These are phyloP conservation scores for Actinia tenebrosa DNA, from an alignment of 64 coral and sea anemone genomes.

Conservation along the genomic window DNA sequence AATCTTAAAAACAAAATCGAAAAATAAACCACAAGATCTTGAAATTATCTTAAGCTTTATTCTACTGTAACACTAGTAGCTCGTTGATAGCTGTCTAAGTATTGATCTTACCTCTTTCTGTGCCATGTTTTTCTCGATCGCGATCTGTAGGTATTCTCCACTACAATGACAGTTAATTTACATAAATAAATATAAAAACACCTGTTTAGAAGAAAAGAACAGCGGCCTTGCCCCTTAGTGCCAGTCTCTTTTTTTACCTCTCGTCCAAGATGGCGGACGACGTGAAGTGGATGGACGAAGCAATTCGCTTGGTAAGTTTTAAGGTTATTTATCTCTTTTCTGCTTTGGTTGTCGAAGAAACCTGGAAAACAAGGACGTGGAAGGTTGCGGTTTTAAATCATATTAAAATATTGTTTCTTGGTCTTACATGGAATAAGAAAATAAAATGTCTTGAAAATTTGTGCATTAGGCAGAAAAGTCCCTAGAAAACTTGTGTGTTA, in stretches of 20 bases:
- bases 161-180: background rate
- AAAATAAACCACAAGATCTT: too few relatives aligned
- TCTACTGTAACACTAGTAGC: too few relatives aligned
- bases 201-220: background rate
- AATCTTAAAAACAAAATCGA: too few relatives aligned
- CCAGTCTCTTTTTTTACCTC: background rate
- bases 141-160: background rate
- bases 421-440: too few relatives aligned
- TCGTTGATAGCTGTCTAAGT: background rate
- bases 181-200: background rate
- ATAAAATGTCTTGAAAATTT: too few relatives aligned
- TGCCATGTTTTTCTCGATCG: background rate
- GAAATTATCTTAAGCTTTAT: too few relatives aligned
- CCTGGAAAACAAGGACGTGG: too few relatives aligned
- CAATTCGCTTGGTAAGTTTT: slow-evolving; percentile 37
- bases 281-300: slow-evolving; percentile 44
- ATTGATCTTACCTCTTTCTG: background rate
- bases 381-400: too few relatives aligned
- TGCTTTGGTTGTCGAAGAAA: background rate
- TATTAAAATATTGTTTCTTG: too few relatives aligned
- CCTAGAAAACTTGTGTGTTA: too few relatives aligned
- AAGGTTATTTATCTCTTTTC: background rate
- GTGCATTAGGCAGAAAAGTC: too few relatives aligned
- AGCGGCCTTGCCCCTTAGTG: background rate
- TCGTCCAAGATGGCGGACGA: slow-evolving; percentile 44